phyloP scores from a whole-genome alignment of 2,113 vertebrate species.

The Cryptotis parvus region DNA sequence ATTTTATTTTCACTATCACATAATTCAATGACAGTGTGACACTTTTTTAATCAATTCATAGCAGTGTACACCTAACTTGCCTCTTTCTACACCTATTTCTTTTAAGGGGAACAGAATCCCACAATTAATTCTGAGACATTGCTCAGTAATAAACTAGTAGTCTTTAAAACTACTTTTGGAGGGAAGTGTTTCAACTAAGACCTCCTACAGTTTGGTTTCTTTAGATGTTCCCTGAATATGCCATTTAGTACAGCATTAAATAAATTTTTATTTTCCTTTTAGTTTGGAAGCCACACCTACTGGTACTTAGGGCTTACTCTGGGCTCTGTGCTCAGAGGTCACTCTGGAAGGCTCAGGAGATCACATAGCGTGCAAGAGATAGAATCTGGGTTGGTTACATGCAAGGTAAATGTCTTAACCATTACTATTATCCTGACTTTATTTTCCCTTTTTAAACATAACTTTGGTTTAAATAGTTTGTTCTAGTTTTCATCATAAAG shows the following conservation, averaged over 20 bases:
- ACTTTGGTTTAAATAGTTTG: not conserved
- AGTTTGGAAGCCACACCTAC: no score
- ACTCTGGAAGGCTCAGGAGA: no score
- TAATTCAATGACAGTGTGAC: rapidly evolving
- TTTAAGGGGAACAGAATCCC: not conserved
- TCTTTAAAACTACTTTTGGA: not conserved
- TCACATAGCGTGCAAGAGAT: no score
- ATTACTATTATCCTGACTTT: no score
- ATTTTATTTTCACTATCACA: not conserved
- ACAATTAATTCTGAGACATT: no score
- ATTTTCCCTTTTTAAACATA: not conserved
- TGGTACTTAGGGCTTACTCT: no score
- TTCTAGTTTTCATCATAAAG: not conserved
- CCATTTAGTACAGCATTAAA: not conserved
- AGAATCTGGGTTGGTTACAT: no score
- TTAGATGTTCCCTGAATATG: not conserved
- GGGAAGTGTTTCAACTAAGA: not conserved
- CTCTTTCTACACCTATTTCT: not conserved
- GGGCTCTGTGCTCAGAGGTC: no score
- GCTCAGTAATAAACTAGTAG: not conserved
- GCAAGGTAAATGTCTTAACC: no score
- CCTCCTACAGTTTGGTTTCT: not conserved
- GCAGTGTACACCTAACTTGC: not conserved
- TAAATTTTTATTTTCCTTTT: not conserved
- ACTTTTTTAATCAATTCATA: not conserved